Conservation (phyloP, 2,888 invertebrate genomes). For the Spialia ferax region DNA sequence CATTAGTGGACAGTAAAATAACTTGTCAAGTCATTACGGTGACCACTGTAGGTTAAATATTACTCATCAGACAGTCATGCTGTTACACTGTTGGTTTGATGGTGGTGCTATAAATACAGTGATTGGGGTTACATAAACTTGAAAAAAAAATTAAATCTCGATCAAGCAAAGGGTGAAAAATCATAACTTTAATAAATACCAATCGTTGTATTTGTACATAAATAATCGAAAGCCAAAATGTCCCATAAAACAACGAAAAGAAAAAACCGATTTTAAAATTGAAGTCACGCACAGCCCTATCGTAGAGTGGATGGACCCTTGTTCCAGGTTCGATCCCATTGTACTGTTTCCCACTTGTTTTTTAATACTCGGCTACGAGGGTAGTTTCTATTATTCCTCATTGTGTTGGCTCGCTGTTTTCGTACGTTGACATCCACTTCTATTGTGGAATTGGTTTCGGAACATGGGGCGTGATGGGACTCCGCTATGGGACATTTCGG, state of each 20-base stretch:
- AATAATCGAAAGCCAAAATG: not conserved
- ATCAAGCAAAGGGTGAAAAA: too few relatives aligned
- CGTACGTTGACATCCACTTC: slow-evolving; percentile 77
- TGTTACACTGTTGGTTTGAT: too few relatives aligned
- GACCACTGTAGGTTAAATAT: too few relatives aligned
- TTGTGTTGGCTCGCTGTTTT: slow-evolving; percentile 75
- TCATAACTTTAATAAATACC: too few relatives aligned
- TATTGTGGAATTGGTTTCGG: slow-evolving; percentile 49
- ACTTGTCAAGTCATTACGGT: too few relatives aligned
- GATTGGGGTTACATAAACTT: too few relatives aligned
- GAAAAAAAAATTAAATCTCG: too few relatives aligned
- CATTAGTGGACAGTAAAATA: too few relatives aligned
- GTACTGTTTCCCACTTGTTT: slow-evolving; percentile 80
- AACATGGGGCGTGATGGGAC: slow-evolving; percentile 44
- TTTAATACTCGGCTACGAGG: slow-evolving; percentile 71
- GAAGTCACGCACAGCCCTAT: slow-evolving; percentile 77
- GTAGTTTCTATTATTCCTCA: slow-evolving; percentile 82
- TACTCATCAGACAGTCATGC: too few relatives aligned
- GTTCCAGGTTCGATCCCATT: slow-evolving; percentile 77
- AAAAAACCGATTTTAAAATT: slow-evolving; percentile 57
- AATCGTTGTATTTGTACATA: too few relatives aligned
- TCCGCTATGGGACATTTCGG: slow-evolving; percentile 55
- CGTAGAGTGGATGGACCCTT: slow-evolving; percentile 61
- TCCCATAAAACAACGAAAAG: not conserved
- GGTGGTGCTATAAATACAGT: too few relatives aligned